phyloP scores from a whole-genome alignment of 2,113 vertebrate genomes.

The Monarcha castaneiventris region DNA sequence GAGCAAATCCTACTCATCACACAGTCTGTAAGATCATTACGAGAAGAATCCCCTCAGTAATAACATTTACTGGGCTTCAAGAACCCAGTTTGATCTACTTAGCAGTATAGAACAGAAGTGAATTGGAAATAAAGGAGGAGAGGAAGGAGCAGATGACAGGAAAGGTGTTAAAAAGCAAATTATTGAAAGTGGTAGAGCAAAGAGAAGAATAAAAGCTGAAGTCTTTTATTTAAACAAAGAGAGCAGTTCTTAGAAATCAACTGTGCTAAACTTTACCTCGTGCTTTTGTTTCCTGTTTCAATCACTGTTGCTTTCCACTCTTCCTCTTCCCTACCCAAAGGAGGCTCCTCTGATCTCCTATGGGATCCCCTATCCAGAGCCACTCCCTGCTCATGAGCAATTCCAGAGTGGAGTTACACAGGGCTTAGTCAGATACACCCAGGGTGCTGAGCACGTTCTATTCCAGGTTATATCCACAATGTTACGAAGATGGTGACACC shows the following conservation, averaged over 20 bases:
- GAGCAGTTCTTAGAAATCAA: neutral
- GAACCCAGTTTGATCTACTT: neutral
- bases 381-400: neutral
- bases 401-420: neutral
- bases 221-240: neutral
- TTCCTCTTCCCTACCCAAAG: neutral
- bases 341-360: neutral
- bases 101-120: neutral
- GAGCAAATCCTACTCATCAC: neutral
- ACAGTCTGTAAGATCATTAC: neutral
- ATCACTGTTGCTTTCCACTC: neutral
- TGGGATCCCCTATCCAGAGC: neutral
- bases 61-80: neutral
- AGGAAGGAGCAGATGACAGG: neutral
- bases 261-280: neutral
- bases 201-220: neutral
- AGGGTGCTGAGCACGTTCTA: neutral
- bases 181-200: neutral
- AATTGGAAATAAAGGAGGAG: neutral
- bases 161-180: neutral
- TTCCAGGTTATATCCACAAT: neutral
- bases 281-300: neutral
- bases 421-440: neutral
- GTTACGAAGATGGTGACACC: neutral
- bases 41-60: neutral